Base-by-base conservation (phyloP, 2,797 vertebrate genomes). In the Forpus xanthops region DNA sequence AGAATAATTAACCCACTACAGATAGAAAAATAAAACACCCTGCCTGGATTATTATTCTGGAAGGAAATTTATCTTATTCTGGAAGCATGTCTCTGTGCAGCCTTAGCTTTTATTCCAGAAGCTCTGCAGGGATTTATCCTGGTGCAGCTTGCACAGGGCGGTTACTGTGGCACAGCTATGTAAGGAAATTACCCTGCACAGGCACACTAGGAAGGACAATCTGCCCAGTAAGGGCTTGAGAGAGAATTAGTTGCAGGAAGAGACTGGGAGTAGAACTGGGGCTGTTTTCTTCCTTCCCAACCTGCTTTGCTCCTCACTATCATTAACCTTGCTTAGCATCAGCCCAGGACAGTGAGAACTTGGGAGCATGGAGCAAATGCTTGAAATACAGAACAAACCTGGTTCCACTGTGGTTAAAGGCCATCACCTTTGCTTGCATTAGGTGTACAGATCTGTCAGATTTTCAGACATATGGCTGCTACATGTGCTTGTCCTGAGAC, bases 1-100 rank as follows among this genome's bases (percentile, higher is more conserved):
- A 33, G 71, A 94, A 88, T 90, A 93, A 94, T 84, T 93, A 92
- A 89, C 79, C 77, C 74, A 62, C 60, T 61, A 15, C 5, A 56
- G 66, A 86, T 14, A 76, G 73, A 35, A 45, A 64, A 85, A 61
- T 71, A 47, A 92, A 81, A 87, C 53, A 66, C 37, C 61, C 81
- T 87, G 78, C 81, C 77, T 89, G 68, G 37, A 24, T 82, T 82
- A 68, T 74, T 65, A 28, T 56, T 77, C 70, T 65, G 67, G 67
- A 89, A 82, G 64, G 49, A 90, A 85, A 49, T 11, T 15, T 24
- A 37, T 39, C 18, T 44, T 41, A 9, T 44, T 88, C 66, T 75
- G 71, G 67, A 71, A 87, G 74, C 11, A 9, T 0, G 1, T 9
- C 24, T 70, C 66, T 56, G 45, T 73, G 74, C 47, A 91, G 66